Percentiles rank a stretch among this genome's conserved stretches.
These are phyloP conservation scores for Sinopyrophorus schimmeli DNA, from an alignment of 2,888 invertebrate genomes.

Conservation along the genomic window DNA sequence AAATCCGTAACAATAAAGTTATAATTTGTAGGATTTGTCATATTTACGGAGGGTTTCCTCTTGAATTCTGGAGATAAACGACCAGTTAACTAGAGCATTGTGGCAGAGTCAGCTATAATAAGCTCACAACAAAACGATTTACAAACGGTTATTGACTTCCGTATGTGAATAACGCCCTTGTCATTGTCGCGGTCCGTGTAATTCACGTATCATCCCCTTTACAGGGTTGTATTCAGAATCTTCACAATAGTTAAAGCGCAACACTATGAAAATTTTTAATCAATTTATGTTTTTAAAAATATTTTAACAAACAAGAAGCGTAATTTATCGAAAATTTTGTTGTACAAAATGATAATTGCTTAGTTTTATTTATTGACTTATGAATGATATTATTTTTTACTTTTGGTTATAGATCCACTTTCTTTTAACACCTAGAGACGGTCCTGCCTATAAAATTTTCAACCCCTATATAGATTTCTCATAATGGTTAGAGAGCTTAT, in stretches of 20 bases:
- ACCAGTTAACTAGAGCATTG: conserved; percentile 44
- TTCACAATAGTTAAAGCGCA: too few relatives aligned
- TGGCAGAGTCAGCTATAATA: conserved; percentile 39
- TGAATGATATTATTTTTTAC: too few relatives aligned
- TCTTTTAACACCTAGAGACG: too few relatives aligned
- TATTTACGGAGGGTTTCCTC: conserved; percentile 31
- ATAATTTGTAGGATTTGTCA: conserved; percentile 36
- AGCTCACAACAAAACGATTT: conserved; percentile 39
- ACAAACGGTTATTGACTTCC: conserved; percentile 42
- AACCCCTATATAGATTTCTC: conserved; percentile 34
- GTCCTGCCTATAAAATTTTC: too few relatives aligned
- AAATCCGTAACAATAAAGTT: conserved; percentile 33
- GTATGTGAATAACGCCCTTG: conserved; percentile 37
- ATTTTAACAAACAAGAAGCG: too few relatives aligned
- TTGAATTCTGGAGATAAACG: conserved; percentile 38
- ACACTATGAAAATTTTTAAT: too few relatives aligned
- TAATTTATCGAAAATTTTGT: too few relatives aligned
- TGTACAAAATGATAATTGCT: too few relatives aligned
- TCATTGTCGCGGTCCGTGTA: conserved; percentile 34
- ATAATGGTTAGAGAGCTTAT: conserved; percentile 44
- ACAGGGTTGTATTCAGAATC: conserved; percentile 32
- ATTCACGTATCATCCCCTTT: conserved; percentile 37
- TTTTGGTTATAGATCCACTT: too few relatives aligned
- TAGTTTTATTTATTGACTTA: too few relatives aligned
- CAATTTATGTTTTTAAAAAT: too few relatives aligned